Conservation (phyloP, 64 coral and sea anemone genomes). For the Montipora cactus region DNA sequence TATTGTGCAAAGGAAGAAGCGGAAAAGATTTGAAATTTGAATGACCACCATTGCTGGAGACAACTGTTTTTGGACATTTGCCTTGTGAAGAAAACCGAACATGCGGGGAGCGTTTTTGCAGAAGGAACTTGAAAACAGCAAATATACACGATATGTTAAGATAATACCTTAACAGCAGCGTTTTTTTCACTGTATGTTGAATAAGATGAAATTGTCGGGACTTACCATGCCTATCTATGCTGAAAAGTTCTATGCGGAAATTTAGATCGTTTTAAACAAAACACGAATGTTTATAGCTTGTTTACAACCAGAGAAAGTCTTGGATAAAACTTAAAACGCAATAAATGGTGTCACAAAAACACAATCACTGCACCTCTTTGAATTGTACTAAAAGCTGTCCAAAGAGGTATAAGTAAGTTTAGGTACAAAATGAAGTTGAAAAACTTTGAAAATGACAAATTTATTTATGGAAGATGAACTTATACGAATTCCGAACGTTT, state of each 20-base stretch:
- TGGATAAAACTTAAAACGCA: constrained; percentile 2
- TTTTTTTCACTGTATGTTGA: too few species aligned
- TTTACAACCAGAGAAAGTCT: neutral
- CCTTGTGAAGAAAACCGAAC: neutral
- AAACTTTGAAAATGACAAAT: neutral
- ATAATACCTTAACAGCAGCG: too few species aligned
- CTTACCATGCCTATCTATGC: too few species aligned
- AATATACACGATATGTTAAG: too few species aligned
- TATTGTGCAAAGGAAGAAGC: neutral
- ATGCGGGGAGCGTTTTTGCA: neutral
- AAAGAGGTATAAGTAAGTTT: too few species aligned
- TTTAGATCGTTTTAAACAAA: neutral
- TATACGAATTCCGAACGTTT: constrained; percentile 11
- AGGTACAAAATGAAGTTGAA: too few species aligned
- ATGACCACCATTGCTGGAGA: neutral
- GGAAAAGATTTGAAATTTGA: neutral
- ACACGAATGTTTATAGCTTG: constrained; percentile 20
- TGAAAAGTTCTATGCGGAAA: neutral
- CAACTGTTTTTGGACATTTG: neutral
- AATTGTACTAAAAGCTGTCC: too few species aligned
- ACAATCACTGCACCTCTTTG: too few species aligned
- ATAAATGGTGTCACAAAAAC: neutral
- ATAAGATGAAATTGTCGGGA: too few species aligned
- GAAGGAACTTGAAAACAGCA: too few species aligned
- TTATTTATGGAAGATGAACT: neutral